These are phyloP conservation scores for Lepidostoma basale DNA, from an alignment of 1,140 invertebrate genomes.

Conservation along the genomic window DNA sequence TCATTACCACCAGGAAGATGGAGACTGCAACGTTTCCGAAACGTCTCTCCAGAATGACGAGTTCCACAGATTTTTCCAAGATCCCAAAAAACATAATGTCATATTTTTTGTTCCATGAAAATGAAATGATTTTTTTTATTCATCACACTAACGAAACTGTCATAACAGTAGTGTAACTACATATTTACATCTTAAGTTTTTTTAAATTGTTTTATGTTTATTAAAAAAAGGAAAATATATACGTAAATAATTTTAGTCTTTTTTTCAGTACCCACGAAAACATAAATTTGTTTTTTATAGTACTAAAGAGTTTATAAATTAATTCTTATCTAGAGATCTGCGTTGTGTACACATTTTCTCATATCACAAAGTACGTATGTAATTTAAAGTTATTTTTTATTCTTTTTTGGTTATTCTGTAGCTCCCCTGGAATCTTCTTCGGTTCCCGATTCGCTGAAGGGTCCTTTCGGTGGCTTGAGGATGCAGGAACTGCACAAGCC, in stretches of 20 bases:
- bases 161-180: neutral
- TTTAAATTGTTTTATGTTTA: neutral
- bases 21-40: neutral
- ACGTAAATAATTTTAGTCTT: neutral
- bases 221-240: neutral
- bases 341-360: neutral
- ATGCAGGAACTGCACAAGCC: slow-evolving; percentile 46
- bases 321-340: neutral
- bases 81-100: neutral
- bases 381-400: neutral
- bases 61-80: too few relatives aligned
- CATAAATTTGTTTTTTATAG: neutral
- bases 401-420: slow-evolving; percentile 42
- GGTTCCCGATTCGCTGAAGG: slow-evolving; percentile 48
- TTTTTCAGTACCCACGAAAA: neutral
- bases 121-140: neutral
- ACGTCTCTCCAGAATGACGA: too few relatives aligned
- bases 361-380: slow-evolving; percentile 10
- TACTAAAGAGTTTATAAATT: neutral
- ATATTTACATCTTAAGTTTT: neutral
- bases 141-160: neutral
- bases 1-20: neutral
- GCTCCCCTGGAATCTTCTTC: slow-evolving; percentile 47
- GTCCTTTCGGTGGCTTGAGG: slow-evolving; percentile 41
- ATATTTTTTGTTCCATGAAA: neutral